Percentiles rank a stretch among this genome's conserved stretches.
phyloP scores from a whole-genome alignment of 2,113 vertebrate species.

The Myrmophylax atrothorax region DNA sequence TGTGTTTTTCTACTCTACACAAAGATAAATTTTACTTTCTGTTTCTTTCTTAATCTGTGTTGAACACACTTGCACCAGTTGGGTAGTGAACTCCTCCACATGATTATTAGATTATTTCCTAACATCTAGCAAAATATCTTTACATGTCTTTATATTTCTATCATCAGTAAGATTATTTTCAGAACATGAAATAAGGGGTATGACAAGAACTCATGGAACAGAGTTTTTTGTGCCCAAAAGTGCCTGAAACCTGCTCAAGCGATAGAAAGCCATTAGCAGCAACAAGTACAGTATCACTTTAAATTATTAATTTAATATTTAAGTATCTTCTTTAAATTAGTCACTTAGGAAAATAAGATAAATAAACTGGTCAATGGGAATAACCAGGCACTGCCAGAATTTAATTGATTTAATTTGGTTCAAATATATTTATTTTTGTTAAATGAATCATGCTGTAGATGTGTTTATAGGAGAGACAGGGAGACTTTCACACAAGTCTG shows the following conservation, averaged over 20 bases:
- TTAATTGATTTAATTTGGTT: not conserved
- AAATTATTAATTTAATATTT: not conserved
- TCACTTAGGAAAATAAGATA: not conserved
- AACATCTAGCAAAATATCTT: not conserved
- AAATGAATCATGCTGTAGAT: not conserved
- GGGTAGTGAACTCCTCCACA: not conserved
- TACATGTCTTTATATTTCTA: not conserved
- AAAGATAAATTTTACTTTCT: not conserved
- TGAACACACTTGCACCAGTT: not conserved
- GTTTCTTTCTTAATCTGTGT: not conserved
- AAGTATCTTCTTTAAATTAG: not conserved
- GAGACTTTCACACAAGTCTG: not conserved
- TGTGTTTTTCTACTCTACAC: not conserved
- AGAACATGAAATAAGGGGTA: not conserved
- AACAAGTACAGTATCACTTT: not conserved
- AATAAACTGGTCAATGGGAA: not conserved
- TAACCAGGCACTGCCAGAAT: not conserved
- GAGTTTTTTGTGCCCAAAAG: fast-evolving
- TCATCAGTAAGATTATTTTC: not conserved
- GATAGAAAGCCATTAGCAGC: not conserved
- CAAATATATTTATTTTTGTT: not conserved
- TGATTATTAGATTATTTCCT: not conserved
- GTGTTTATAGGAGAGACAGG: not conserved
- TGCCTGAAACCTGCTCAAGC: not conserved
- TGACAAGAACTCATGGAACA: not conserved